These are phyloP conservation scores for Hippocampus guttulatus DNA, from an alignment of 2,113 vertebrate genomes.

Conservation along the genomic window DNA sequence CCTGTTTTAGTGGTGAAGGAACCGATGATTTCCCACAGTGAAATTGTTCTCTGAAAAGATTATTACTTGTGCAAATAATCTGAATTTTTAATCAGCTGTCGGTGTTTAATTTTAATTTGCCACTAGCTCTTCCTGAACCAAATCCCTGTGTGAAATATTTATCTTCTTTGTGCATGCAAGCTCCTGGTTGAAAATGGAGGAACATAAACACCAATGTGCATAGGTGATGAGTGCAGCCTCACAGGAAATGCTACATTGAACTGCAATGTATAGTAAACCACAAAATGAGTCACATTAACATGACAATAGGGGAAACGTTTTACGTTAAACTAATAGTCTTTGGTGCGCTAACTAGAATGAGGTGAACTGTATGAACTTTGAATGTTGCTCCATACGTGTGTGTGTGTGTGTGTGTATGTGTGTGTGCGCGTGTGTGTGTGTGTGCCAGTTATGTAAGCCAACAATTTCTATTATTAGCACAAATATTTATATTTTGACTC, in stretches of 20 bases:
- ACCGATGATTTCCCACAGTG: neutral
- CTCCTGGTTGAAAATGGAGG: slow-evolving; percentile 10
- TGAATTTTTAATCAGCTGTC: neutral
- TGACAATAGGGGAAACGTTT: neutral
- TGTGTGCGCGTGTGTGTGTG: neutral
- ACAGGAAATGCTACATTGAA: neutral
- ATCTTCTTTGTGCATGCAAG: slow-evolving; percentile 23
- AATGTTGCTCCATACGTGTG: neutral
- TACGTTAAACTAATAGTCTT: neutral
- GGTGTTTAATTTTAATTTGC: neutral
- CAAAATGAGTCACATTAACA: neutral
- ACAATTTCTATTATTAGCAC: neutral
- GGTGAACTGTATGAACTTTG: neutral
- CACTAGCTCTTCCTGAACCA: slow-evolving; percentile 12
- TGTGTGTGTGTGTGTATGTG: neutral
- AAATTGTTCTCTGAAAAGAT: neutral
- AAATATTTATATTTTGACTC: neutral
- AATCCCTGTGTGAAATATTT: slow-evolving; percentile 34
- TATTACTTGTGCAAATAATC: neutral
- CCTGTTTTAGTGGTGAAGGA: neutral
- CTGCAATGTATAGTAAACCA: neutral
- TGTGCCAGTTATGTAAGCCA: neutral
- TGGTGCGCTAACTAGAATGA: neutral
- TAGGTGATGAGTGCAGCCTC: slow-evolving; percentile 21
- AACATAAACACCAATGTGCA: slow-evolving; percentile 18